Evolutionary conservation across 2,888 invertebrate genomes (phyloP).

Genomic region (Brachyopa scutellaris): DNA sequence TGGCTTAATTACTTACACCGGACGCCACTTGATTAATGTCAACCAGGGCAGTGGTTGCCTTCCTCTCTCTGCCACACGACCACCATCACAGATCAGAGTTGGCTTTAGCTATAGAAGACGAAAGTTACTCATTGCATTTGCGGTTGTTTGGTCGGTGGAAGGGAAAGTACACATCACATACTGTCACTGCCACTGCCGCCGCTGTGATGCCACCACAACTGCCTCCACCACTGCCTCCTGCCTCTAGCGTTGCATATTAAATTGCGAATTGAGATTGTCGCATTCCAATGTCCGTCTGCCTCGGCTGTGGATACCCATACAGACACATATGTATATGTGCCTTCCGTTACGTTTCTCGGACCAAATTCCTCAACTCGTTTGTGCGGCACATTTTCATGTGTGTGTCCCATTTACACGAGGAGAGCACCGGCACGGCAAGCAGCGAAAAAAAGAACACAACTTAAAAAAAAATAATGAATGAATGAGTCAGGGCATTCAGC

Average conservation of each 20-base stretch:
- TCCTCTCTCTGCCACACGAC: not conserved
- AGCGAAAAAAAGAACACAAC: not conserved
- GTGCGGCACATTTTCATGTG: slow-evolving; percentile 61
- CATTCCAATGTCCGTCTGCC: slow-evolving; percentile 65
- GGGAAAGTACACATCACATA: slow-evolving; percentile 25
- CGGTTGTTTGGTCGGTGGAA: not conserved
- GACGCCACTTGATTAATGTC: slow-evolving; percentile 68
- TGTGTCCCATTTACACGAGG: slow-evolving; percentile 57
- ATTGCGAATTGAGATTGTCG: slow-evolving; percentile 66
- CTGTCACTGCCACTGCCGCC: slow-evolving; percentile 30
- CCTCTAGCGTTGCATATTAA: slow-evolving; percentile 65
- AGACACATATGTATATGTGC: not conserved
- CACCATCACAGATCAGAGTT: not conserved
- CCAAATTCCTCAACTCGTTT: slow-evolving; percentile 37
- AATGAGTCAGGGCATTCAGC: slow-evolving; percentile 70
- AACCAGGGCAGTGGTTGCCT: slow-evolving; percentile 51
- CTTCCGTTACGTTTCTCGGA: slow-evolving; percentile 10
- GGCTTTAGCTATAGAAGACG: slow-evolving; percentile 32
- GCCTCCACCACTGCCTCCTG: not conserved
- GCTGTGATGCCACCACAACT: not conserved
- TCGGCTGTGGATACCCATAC: slow-evolving; percentile 32
- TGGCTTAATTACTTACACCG: slow-evolving; percentile 66
- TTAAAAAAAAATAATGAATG: slow-evolving; percentile 67
- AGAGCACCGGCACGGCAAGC: not conserved
- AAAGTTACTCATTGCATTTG: slow-evolving; percentile 34